Conservation (phyloP, 37 sponge, comb jelly and placozoan species). For the Geodia barretti region DNA sequence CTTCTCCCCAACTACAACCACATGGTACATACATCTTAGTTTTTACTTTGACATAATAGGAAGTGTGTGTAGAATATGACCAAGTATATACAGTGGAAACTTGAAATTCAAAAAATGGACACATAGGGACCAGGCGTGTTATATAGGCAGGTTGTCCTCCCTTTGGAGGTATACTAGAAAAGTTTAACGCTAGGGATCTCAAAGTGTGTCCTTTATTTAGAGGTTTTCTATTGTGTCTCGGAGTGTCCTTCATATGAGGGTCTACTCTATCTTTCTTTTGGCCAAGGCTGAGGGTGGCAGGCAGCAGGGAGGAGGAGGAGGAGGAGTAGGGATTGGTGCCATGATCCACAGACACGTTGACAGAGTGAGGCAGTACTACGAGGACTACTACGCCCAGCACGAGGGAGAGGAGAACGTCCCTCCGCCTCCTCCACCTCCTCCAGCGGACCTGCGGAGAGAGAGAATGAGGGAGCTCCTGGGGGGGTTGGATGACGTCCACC, state of each 20-base stretch:
- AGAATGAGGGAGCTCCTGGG: conserved; percentile 18
- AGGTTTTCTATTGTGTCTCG: not conserved
- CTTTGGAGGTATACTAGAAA: no score
- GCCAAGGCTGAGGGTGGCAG: not conserved
- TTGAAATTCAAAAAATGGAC: no score
- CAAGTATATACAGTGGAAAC: no score
- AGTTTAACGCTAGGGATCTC: no score
- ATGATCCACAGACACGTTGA: not conserved
- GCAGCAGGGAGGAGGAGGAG: not conserved
- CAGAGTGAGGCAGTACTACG: not conserved
- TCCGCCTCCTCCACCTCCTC: not conserved
- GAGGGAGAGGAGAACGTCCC: not conserved
- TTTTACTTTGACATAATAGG: no score
- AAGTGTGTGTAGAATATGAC: not conserved
- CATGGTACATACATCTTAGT: conserved; percentile 49
- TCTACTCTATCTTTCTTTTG: no score
- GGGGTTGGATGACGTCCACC: conserved; percentile 25
- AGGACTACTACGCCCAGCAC: not conserved
- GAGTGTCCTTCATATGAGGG: no score
- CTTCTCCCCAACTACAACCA: conserved; percentile 72
- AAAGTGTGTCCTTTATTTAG: no score
- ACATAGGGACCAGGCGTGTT: no score
- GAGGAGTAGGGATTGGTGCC: not conserved
- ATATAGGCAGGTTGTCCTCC: no score
- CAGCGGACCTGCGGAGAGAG: not conserved